A percentile compares a stretch with the other conserved stretches of the same genome.
These are phyloP conservation scores for Mimumesa dahlbomi DNA, from an alignment of 2,888 invertebrate species.

Conservation along the genomic window DNA sequence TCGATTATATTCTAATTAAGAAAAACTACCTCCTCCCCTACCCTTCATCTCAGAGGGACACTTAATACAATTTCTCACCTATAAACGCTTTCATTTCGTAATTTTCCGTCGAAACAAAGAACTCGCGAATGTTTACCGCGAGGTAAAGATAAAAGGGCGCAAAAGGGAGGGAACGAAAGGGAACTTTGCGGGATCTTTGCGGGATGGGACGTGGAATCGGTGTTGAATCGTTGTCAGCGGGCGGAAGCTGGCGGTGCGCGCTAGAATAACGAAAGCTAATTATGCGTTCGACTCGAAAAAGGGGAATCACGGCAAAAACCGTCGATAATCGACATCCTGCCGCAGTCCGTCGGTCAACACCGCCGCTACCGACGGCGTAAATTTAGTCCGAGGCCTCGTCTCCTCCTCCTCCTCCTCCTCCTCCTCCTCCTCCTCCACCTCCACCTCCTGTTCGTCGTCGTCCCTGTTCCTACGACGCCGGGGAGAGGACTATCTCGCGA, in stretches of 20 bases:
- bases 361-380: constrained; percentile 56
- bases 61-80: too few relatives aligned
- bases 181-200: constrained; percentile 14
- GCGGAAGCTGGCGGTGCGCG: constrained; percentile 73
- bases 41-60: too few relatives aligned
- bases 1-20: too few relatives aligned
- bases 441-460: constrained; percentile 7
- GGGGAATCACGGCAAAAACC: constrained; percentile 73
- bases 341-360: constrained; percentile 69
- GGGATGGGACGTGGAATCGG: constrained; percentile 10
- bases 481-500: constrained; percentile 48
- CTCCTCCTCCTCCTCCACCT: constrained; percentile 20
- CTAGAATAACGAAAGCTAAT: constrained; percentile 78
- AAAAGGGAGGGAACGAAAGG: not conserved
- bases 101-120: too few relatives aligned
- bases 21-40: too few relatives aligned
- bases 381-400: constrained; percentile 49
- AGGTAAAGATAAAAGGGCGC: too few relatives aligned
- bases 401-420: constrained; percentile 12
- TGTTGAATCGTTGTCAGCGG: constrained; percentile 48
- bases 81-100: too few relatives aligned
- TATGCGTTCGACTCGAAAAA: constrained; percentile 73
- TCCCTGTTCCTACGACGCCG: too few relatives aligned
- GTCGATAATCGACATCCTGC: constrained; percentile 79
- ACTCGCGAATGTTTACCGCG: too few relatives aligned